Conservation (phyloP, 1,140 invertebrate genomes). For the Orius insidiosus region DNA sequence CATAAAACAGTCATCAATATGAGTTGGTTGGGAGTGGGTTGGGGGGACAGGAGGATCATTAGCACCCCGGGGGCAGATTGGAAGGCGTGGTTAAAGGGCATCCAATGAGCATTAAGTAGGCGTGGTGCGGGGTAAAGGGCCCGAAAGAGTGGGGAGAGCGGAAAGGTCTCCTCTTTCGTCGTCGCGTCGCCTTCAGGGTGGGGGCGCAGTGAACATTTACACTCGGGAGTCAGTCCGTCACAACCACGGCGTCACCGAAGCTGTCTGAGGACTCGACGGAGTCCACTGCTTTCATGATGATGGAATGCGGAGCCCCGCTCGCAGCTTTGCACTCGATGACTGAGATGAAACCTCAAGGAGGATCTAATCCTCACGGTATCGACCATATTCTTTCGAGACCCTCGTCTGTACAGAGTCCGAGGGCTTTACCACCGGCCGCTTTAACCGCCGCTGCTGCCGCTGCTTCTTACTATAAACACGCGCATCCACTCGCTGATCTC, state of each 20-base stretch:
- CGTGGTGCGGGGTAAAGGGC: conserved; percentile 3
- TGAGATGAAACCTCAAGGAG: conserved; percentile 43
- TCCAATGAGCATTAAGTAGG: background rate
- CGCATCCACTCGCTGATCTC: conserved; percentile 40
- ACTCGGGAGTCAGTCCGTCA: background rate
- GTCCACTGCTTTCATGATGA: conserved; percentile 21
- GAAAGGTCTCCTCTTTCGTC: conserved; percentile 1
- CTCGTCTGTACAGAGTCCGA: conserved; percentile 33
- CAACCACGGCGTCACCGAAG: background rate
- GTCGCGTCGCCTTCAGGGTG: background rate
- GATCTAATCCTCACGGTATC: conserved; percentile 77
- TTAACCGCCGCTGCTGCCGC: conserved; percentile 46
- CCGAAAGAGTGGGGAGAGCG: conserved; percentile 7
- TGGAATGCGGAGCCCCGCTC: conserved; percentile 36
- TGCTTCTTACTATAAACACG: conserved; percentile 32
- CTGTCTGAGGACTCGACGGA: conserved; percentile 14
- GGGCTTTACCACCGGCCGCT: conserved; percentile 31
- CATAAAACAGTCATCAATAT: conserved; percentile 17
- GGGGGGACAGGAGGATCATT: conserved; percentile 12
- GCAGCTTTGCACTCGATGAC: conserved; percentile 89
- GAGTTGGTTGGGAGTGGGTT: conserved; percentile 3
- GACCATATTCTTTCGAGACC: conserved; percentile 85
- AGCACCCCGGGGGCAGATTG: conserved; percentile 9
- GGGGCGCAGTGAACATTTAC: background rate
- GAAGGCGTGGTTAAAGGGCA: conserved; percentile 1